Evolutionary conservation across 2,797 vertebrate species (phyloP).

Genomic region (Zenarchopterus dispar): DNA sequence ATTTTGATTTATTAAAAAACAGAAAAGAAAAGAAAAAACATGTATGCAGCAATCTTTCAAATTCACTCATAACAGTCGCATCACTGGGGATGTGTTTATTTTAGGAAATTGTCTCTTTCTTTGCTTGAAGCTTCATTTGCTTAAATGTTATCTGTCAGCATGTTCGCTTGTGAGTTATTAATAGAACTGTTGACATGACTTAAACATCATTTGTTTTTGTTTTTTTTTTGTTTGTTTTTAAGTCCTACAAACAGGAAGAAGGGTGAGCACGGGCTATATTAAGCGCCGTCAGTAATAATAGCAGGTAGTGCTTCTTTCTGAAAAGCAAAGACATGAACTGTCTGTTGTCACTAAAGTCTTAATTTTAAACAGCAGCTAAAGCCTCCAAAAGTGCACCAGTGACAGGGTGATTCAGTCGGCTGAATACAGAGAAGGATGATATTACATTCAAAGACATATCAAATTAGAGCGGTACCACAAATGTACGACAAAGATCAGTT

Average conservation of each 20-base stretch:
- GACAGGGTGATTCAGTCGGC: constrained; percentile 39
- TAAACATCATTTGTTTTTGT: constrained; percentile 21
- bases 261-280: constrained; percentile 56
- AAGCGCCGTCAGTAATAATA: constrained; percentile 52
- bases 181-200: constrained; percentile 62
- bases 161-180: constrained; percentile 58
- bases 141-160: constrained; percentile 46
- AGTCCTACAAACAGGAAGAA: constrained; percentile 39
- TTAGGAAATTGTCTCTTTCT: constrained; percentile 24
- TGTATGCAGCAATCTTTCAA: constrained; percentile 24
- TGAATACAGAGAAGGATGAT: constrained; percentile 52
- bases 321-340: constrained; percentile 37
- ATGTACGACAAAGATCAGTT: constrained; percentile 32
- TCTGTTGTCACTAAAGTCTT: constrained; percentile 35
- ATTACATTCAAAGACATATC: constrained; percentile 51
- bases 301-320: constrained; percentile 7
- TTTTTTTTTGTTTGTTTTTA: constrained; percentile 24
- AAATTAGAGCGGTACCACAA: constrained; percentile 56
- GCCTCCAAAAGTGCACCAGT: constrained; percentile 18
- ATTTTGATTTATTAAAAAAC: constrained; percentile 11
- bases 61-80: constrained; percentile 29
- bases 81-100: constrained; percentile 14
- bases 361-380: constrained; percentile 28
- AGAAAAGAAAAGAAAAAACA: constrained; percentile 4
- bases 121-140: constrained; percentile 39